Evolutionary conservation across 2,113 vertebrate species (phyloP).

Genomic region (Aspiorhynchus laticeps): DNA sequence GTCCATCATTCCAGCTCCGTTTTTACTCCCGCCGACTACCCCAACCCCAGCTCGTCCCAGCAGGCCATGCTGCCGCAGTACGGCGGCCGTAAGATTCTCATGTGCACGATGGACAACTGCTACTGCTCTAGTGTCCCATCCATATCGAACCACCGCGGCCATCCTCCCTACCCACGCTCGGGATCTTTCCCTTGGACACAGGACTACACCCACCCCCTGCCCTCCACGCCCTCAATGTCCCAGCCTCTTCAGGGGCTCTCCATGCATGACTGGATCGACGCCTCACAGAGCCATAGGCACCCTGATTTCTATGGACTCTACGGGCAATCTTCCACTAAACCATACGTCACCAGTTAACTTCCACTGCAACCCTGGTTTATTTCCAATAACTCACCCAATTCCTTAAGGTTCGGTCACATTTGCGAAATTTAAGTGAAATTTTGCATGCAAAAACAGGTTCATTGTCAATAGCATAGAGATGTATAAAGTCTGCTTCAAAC

Average conservation of each 20-base stretch:
- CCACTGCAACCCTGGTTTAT: constrained; percentile 20
- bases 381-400: constrained; percentile 18
- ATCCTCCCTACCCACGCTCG: constrained; percentile 86
- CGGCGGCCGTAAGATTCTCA: constrained; percentile 93
- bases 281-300: constrained; percentile 89
- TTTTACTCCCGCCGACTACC: constrained; percentile 89
- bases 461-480: background rate
- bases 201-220: constrained; percentile 89
- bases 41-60: constrained; percentile 85
- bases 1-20: constrained; percentile 91
- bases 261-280: constrained; percentile 92
- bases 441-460: background rate
- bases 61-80: constrained; percentile 91
- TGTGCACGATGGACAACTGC: constrained; percentile 98
- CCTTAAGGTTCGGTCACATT: background rate
- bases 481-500: no score
- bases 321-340: constrained; percentile 90
- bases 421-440: background rate
- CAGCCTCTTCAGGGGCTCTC: constrained; percentile 93
- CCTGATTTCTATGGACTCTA: constrained; percentile 95
- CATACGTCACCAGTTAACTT: constrained; percentile 94
- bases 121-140: constrained; percentile 88
- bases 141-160: constrained; percentile 85
- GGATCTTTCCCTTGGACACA: constrained; percentile 95
- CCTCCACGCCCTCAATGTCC: constrained; percentile 83